Base-by-base conservation (phyloP, 2,888 invertebrate species). In the Cancer borealis region DNA sequence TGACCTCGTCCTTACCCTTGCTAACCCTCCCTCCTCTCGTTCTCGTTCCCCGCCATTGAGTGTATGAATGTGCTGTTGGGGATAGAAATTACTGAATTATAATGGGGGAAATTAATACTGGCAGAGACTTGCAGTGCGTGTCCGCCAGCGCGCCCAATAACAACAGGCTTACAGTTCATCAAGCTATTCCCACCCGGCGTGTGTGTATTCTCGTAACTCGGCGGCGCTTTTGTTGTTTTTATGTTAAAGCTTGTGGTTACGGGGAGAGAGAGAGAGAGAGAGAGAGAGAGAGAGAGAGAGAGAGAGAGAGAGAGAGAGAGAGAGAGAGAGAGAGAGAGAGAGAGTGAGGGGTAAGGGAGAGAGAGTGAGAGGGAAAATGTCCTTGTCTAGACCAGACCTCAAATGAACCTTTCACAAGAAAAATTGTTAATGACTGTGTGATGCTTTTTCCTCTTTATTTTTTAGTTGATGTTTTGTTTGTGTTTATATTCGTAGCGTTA, bases 51-150 rank as follows among this genome's bases (percentile, higher is more conserved):
- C 3, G 66, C 60, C 21, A 17, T 66, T 21, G 21, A 66, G n/a
- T n/a, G 66, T n/a, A 21, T 66, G 66, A 66, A 66, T n/a, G 66
- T 6, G 66, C 17, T 54, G 54, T 54, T 54, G 66, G 66, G 21
- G 66, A 66, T n/a, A 66, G 66, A 66, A 66, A 66, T 66, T n/a
- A n/a, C n/a, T 66, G 66, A n/a, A 21, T 66, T 66, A 66, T 66
- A 66, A 66, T 66, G n/a, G 66, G 66, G n/a, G n/a, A 66, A 66
- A n/a, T 66, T 66, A 66, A 66, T 66, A n/a, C 66, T 66, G 66
- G 66, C n/a, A 21, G 66, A 66, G 66, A 66, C 66, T 66, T 66
- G 66, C n/a, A 66, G n/a, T 66, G n/a, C 66, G 66, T n/a, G 66
- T 66, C n/a, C n/a, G 6, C 66, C 66, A n/a, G 66, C 66, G 66